A percentile compares a stretch with the other conserved stretches of the same genome.
Conservation (phyloP, 2,888 invertebrate genomes). For the Macaria notata region DNA sequence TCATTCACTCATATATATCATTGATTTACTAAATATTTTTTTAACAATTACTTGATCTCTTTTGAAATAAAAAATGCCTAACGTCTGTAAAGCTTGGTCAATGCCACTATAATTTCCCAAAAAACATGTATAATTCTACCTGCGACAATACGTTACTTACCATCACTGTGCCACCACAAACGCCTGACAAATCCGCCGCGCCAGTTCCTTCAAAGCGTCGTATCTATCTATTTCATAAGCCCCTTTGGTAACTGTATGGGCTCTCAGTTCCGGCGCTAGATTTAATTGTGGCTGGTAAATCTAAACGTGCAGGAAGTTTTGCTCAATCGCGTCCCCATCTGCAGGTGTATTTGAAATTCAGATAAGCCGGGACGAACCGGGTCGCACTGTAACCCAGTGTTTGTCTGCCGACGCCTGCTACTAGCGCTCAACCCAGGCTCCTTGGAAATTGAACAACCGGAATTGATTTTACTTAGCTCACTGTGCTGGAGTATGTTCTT, state of each 20-base stretch:
- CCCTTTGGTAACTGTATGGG: constrained; percentile 53
- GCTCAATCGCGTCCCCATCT: constrained; percentile 73
- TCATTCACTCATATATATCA: no score
- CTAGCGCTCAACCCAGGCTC: not conserved
- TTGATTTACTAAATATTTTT: no score
- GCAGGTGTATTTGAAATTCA: constrained; percentile 74
- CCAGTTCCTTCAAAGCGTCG: constrained; percentile 26
- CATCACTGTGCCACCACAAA: not conserved
- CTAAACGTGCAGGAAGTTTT: constrained; percentile 71
- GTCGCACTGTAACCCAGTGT: constrained; percentile 59
- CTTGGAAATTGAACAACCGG: not conserved
- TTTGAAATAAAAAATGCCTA: no score
- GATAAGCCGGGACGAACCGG: constrained; percentile 67
- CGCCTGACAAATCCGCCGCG: constrained; percentile 2
- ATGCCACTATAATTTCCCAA: no score
- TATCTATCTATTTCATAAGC: constrained; percentile 36
- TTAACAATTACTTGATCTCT: no score
- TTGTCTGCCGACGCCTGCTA: constrained; percentile 54
- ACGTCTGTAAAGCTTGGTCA: no score
- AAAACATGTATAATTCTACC: no score
- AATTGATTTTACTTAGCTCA: not conserved
- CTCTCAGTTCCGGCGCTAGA: constrained; percentile 52
- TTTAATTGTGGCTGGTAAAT: constrained; percentile 72
- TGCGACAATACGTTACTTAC: no score
- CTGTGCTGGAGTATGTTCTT: not conserved